Evolutionary conservation across 2,888 invertebrate genomes (phyloP).

Genomic region (Actias luna): DNA sequence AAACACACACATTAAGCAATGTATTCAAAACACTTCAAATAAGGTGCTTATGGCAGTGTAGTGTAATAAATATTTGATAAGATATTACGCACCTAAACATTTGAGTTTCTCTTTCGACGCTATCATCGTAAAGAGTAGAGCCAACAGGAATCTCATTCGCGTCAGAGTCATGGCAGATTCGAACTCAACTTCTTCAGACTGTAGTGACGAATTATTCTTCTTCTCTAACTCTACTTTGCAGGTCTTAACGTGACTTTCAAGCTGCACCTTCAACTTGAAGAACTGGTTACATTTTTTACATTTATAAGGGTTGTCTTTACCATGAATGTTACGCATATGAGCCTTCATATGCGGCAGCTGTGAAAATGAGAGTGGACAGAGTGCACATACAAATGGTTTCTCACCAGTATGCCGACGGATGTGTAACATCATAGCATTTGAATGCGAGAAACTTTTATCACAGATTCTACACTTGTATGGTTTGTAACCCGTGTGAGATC

Average conservation of each 20-base stretch:
- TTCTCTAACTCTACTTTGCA: conserved; percentile 62
- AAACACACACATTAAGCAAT: conserved; percentile 76
- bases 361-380: conserved; percentile 88
- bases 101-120: conserved; percentile 89
- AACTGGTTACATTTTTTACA: conserved; percentile 87
- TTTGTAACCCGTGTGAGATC: conserved; percentile 92
- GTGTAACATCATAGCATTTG: conserved; percentile 92
- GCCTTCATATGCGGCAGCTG: conserved; percentile 94
- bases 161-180: conserved; percentile 84
- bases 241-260: conserved; percentile 84
- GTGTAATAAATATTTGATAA: conserved; percentile 43
- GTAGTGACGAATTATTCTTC: conserved; percentile 45
- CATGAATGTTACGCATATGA: conserved; percentile 93
- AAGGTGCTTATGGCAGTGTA: conserved; percentile 58
- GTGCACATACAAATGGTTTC: conserved; percentile 88
- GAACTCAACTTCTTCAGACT: conserved; percentile 62
- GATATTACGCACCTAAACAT: conserved; percentile 86
- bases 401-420: conserved; percentile 92
- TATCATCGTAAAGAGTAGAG: conserved; percentile 90
- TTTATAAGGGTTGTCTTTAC: conserved; percentile 88
- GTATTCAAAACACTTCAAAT: conserved; percentile 61
- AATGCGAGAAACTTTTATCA: conserved; percentile 90
- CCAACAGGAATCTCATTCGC: conserved; percentile 89
- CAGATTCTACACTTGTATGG: conserved; percentile 93
- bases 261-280: conserved; percentile 88